Evolutionary conservation across 2,888 invertebrate species (phyloP).

Genomic region (Tipula unca): DNA sequence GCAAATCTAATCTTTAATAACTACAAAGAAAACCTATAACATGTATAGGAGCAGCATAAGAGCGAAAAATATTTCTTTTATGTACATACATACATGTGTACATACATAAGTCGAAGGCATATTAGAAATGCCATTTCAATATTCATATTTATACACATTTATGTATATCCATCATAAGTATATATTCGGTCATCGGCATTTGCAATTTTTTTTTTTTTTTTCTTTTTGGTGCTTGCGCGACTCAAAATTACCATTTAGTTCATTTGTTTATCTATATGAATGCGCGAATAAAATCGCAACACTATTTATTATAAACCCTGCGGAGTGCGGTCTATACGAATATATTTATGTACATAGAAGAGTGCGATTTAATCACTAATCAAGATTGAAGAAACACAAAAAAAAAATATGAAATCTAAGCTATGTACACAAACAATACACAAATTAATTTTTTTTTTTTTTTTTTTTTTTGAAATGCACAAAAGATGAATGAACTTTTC

Average conservation of each 20-base stretch:
- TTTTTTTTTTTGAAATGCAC: neutral
- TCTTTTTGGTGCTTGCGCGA: neutral
- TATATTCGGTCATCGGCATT: neutral
- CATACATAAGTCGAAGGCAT: neutral
- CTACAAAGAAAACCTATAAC: neutral
- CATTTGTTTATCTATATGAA: neutral
- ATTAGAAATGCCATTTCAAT: neutral
- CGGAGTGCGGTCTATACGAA: no score
- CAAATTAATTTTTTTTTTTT: neutral
- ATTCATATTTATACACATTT: neutral
- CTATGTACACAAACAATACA: neutral
- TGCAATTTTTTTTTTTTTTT: neutral
- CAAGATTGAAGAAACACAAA: neutral
- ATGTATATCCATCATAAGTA: neutral
- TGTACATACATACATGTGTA: neutral
- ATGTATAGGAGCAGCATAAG: neutral
- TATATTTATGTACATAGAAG: neutral
- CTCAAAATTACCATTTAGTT: neutral
- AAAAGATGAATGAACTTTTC: neutral
- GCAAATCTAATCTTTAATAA: constrained; percentile 4
- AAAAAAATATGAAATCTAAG: neutral
- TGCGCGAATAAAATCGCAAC: neutral
- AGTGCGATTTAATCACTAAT: neutral
- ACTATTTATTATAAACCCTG: neutral
- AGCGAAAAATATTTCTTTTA: neutral